Percentiles rank a stretch among this genome's conserved stretches.
phyloP scores from a whole-genome alignment of 2,888 invertebrate genomes.

The Cerastis leucographa region DNA sequence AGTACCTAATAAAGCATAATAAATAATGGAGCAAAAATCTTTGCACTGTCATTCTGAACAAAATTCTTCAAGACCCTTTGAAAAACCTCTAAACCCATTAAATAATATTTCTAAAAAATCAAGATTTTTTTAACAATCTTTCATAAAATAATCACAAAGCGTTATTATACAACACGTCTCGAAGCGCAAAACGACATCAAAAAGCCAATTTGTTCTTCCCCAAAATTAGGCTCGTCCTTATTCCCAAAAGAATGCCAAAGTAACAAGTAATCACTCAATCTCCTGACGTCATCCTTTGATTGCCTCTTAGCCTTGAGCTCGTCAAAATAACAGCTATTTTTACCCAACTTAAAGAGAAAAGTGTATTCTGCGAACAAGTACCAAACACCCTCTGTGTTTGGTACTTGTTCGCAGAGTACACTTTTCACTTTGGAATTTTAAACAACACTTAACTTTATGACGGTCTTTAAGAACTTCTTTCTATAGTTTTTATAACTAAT shows the following conservation, averaged over 20 bases:
- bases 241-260: conserved; percentile 39
- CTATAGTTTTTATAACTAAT: not conserved
- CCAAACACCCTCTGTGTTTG: not conserved
- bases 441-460: conserved; percentile 18
- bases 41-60: not conserved
- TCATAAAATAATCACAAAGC: conserved; percentile 31
- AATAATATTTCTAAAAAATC: not conserved
- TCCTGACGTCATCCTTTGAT: conserved; percentile 52
- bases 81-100: conserved; percentile 2
- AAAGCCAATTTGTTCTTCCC: conserved; percentile 44
- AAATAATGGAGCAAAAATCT: not conserved
- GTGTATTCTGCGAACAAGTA: too few species aligned
- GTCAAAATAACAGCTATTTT: conserved; percentile 42
- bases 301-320: conserved; percentile 40
- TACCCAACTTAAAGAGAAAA: conserved; percentile 3
- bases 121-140: not conserved
- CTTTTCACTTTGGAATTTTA: not conserved
- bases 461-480: not conserved
- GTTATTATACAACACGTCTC: conserved; percentile 28
- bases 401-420: conserved; percentile 1
- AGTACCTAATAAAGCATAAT: not conserved
- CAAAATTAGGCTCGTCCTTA: conserved; percentile 39
- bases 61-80: not conserved
- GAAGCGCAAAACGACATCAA: conserved; percentile 23
- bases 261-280: conserved; percentile 50